These are phyloP conservation scores for Eledona agricola DNA, from an alignment of 2,888 invertebrate genomes.

Conservation along the genomic window DNA sequence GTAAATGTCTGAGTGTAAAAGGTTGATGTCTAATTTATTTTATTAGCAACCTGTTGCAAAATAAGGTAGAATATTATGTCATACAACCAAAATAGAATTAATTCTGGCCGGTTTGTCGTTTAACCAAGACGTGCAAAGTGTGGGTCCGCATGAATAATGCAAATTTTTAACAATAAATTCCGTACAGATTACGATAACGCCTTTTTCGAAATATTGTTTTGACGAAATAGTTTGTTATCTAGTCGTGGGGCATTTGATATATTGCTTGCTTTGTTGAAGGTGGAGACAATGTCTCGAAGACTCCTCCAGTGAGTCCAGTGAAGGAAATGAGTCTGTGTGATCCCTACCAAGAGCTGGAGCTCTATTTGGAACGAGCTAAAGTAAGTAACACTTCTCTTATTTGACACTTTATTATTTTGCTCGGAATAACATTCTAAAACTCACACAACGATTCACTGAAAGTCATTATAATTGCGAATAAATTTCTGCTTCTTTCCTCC, in stretches of 20 bases:
- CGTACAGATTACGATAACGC: no score
- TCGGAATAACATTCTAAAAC: no score
- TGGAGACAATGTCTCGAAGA: constrained; percentile 48
- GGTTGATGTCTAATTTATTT: constrained; percentile 18
- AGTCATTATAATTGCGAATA: no score
- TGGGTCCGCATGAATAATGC: no score
- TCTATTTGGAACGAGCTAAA: constrained; percentile 64
- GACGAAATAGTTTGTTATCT: neutral
- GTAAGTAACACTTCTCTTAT: constrained; percentile 55
- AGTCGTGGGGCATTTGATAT: constrained; percentile 2
- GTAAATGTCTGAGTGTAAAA: constrained; percentile 17
- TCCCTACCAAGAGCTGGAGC: constrained; percentile 64
- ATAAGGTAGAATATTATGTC: constrained; percentile 18
- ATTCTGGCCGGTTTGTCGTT: no score
- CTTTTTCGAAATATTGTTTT: no score
- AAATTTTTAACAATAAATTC: no score
- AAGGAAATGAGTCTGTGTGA: constrained; percentile 56
- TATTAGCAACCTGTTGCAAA: constrained; percentile 20
- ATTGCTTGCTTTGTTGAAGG: constrained; percentile 39
- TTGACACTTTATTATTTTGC: constrained; percentile 2
- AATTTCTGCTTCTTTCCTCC: constrained; percentile 27
- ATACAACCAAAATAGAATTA: constrained; percentile 13
- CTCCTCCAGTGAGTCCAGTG: constrained; percentile 43
- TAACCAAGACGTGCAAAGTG: no score
- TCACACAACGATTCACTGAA: neutral